Conservation (phyloP, 2,797 vertebrate genomes). For the Odontamblyopus lacepedii region DNA sequence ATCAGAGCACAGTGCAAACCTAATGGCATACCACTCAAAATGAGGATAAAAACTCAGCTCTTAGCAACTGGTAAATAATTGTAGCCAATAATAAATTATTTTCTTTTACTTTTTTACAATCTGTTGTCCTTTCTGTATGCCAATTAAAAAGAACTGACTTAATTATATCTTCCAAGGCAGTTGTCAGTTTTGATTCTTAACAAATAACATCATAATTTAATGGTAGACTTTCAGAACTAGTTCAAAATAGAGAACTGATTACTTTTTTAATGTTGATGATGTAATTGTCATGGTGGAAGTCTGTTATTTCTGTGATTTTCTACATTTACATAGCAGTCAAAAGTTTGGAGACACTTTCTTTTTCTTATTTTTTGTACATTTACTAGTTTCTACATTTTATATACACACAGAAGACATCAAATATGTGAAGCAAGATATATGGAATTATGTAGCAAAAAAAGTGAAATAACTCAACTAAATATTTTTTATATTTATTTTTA, state of each 20-base stretch:
- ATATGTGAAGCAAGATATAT: no score
- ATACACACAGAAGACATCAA: no score
- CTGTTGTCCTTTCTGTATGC: conserved; percentile 47
- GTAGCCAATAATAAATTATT: conserved; percentile 38
- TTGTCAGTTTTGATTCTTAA: neutral
- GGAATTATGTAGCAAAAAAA: no score
- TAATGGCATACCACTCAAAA: conserved; percentile 29
- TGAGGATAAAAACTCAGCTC: conserved; percentile 18
- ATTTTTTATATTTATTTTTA: no score
- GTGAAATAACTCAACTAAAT: no score
- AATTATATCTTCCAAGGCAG: neutral
- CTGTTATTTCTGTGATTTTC: neutral
- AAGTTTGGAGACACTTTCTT: no score
- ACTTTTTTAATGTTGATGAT: neutral
- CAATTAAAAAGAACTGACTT: neutral
- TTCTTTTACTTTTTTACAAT: conserved; percentile 20
- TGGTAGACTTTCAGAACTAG: neutral
- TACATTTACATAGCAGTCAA: neutral
- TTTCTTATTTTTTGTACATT: no score
- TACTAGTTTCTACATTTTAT: no score
- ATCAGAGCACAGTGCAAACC: conserved; percentile 19
- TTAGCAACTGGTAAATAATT: conserved; percentile 36
- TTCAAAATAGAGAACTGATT: no score
- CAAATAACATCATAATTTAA: neutral
- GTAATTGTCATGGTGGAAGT: neutral